These are phyloP conservation scores for Apodemus sylvaticus DNA, from an alignment of 2,113 vertebrate species.

Conservation along the genomic window DNA sequence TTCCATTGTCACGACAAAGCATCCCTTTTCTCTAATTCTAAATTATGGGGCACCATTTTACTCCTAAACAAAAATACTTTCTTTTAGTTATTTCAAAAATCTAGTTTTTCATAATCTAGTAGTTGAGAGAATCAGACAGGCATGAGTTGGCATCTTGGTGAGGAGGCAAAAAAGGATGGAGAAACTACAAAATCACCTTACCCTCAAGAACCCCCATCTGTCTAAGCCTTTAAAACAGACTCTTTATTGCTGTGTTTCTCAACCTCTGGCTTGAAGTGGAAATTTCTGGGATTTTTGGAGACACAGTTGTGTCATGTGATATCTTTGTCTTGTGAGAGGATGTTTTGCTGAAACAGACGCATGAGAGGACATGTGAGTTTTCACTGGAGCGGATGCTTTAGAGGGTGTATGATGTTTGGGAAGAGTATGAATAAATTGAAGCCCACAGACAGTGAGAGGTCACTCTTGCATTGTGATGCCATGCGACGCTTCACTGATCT, in stretches of 20 bases:
- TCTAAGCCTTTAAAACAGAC: constrained; percentile 19
- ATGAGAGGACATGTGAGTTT: no score
- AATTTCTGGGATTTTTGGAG: no score
- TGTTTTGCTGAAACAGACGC: no score
- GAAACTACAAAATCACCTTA: constrained; percentile 10
- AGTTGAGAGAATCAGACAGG: constrained; percentile 51
- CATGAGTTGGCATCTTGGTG: constrained; percentile 34
- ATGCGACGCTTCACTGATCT: no score
- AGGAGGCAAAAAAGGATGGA: constrained; percentile 11
- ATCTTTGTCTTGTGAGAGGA: no score
- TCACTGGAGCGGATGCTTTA: no score
- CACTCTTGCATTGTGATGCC: no score
- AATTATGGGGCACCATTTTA: constrained; percentile 58
- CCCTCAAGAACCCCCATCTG: constrained; percentile 10
- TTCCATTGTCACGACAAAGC: constrained; percentile 56
- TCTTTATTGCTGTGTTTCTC: not conserved
- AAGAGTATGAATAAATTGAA: no score
- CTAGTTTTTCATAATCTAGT: constrained; percentile 65
- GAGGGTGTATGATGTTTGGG: no score
- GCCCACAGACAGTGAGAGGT: no score
- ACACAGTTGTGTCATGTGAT: no score
- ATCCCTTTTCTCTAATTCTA: constrained; percentile 60
- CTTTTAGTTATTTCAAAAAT: constrained; percentile 60
- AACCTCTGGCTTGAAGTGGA: not conserved
- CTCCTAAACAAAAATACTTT: constrained; percentile 64